Conservation (phyloP, 2,888 invertebrate species). For the Dasypogon diadema region DNA sequence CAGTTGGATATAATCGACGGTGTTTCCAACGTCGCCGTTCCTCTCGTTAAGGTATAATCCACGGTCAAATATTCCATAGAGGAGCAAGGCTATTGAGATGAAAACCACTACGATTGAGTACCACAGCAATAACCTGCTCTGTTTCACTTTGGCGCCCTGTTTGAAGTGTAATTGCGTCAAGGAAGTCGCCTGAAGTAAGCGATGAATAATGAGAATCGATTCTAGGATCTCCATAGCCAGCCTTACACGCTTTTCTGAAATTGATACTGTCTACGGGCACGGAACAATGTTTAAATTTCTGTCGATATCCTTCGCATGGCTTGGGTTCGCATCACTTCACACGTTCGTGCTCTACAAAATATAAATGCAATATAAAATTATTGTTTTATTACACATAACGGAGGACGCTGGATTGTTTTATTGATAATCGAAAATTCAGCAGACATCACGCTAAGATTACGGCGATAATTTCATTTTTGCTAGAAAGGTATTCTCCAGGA, state of each 20-base stretch:
- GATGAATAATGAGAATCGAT: slow-evolving; percentile 29
- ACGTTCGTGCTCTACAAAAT: no score
- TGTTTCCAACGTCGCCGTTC: slow-evolving; percentile 54
- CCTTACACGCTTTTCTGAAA: no score
- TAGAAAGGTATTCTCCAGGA: no score
- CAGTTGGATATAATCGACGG: slow-evolving; percentile 64
- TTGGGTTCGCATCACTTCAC: no score
- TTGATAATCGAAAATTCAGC: no score
- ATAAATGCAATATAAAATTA: no score
- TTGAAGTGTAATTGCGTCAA: slow-evolving; percentile 16
- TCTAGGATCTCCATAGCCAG: slow-evolving; percentile 18
- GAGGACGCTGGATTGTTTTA: no score
- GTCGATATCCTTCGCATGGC: no score
- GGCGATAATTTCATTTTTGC: no score
- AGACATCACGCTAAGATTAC: no score
- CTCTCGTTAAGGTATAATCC: not conserved
- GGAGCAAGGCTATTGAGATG: not conserved
- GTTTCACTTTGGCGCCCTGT: not conserved
- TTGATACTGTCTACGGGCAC: not conserved
- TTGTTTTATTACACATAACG: no score
- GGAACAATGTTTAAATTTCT: no score
- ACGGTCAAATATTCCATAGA: slow-evolving; percentile 30
- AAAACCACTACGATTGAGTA: slow-evolving; percentile 23
- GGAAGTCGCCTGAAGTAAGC: slow-evolving; percentile 12
- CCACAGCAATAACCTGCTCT: not conserved